A percentile compares a stretch with the other conserved stretches of the same genome.
These are phyloP conservation scores for Drosophila setifemur DNA, from an alignment of 1,140 invertebrate genomes.

Conservation along the genomic window DNA sequence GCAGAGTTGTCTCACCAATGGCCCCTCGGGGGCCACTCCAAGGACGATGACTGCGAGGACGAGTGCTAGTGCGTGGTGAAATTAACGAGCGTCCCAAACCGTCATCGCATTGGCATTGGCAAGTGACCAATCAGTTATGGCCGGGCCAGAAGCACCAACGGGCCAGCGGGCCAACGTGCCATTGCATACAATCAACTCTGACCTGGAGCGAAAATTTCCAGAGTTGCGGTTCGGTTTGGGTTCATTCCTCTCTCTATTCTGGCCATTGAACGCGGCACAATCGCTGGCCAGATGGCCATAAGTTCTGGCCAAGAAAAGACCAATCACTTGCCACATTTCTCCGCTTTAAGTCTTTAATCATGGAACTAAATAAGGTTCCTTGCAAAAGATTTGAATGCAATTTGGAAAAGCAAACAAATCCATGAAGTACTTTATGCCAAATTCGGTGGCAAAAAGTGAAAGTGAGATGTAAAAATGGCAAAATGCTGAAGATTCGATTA, in stretches of 20 bases:
- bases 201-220: slow-evolving; percentile 48
- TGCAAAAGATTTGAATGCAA: slow-evolving; percentile 17
- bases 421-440: slow-evolving; percentile 5
- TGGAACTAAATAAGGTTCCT: background rate
- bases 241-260: slow-evolving; percentile 50
- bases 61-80: slow-evolving; percentile 57
- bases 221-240: slow-evolving; percentile 30
- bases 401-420: slow-evolving; percentile 21
- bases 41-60: slow-evolving; percentile 24
- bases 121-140: slow-evolving; percentile 72
- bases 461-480: no score
- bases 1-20: slow-evolving; percentile 47
- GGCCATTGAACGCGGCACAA: slow-evolving; percentile 67
- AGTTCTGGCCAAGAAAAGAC: slow-evolving; percentile 31
- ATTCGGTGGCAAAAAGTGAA: background rate
- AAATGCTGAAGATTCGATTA: no score
- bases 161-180: no score
- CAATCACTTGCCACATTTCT: slow-evolving; percentile 16
- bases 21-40: slow-evolving; percentile 46
- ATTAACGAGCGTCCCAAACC: slow-evolving; percentile 51
- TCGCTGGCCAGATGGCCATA: slow-evolving; percentile 38
- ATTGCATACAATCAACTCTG: slow-evolving; percentile 77
- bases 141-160: slow-evolving; percentile 23
- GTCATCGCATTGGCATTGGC: slow-evolving; percentile 3
- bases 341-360: slow-evolving; percentile 25